Percentiles rank a stretch among this genome's conserved stretches.
These are phyloP conservation scores for Mormyrus proboscirostris DNA, from an alignment of 2,797 vertebrate genomes.

Conservation along the genomic window DNA sequence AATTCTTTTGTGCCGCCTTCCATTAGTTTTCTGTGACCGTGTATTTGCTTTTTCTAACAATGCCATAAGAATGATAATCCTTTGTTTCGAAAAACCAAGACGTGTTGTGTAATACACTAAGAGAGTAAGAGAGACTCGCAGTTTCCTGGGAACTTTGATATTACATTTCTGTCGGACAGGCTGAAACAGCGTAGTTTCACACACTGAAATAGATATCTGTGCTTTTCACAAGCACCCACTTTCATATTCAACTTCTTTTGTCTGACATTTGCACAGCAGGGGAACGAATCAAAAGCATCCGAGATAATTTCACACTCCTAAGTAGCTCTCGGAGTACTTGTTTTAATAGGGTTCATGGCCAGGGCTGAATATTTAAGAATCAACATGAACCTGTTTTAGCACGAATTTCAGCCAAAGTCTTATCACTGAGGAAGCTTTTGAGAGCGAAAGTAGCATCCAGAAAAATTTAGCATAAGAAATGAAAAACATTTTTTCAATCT, in stretches of 20 bases:
- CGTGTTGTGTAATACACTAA: neutral
- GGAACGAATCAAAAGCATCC: neutral
- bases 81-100: neutral
- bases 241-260: neutral
- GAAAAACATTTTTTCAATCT: neutral
- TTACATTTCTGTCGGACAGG: neutral
- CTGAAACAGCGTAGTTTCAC: neutral
- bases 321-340: neutral
- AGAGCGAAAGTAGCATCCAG: neutral
- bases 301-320: constrained; percentile 6
- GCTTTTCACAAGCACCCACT: neutral
- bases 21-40: neutral
- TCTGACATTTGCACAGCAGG: constrained; percentile 15
- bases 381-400: neutral
- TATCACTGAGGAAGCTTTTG: neutral
- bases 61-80: neutral
- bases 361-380: constrained; percentile 5
- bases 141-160: constrained; percentile 14
- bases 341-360: neutral
- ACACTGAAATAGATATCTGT: neutral
- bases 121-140: neutral
- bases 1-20: neutral
- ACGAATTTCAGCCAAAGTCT: neutral
- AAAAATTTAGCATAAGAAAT: neutral
- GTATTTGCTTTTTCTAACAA: neutral